These are phyloP conservation scores for Telenomus remus DNA, from an alignment of 1,140 invertebrate species.

Conservation along the genomic window DNA sequence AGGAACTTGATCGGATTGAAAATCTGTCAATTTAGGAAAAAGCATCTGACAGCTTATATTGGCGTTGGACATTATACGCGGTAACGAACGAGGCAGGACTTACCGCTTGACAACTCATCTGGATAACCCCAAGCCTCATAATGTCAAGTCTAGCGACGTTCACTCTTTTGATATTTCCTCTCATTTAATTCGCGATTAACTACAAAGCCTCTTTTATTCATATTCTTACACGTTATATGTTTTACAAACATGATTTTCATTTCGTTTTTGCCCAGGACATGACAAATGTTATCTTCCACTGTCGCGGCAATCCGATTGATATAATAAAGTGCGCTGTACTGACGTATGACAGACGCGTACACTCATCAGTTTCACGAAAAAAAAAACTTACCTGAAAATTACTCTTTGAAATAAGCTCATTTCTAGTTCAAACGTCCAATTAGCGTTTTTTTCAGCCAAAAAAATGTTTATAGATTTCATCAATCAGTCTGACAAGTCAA, in stretches of 20 bases:
- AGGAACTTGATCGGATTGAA: conserved; percentile 75
- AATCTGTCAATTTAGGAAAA: conserved; percentile 76
- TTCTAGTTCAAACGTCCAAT: too few relatives aligned
- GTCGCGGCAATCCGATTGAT: conserved; percentile 2
- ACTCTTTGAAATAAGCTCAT: background rate
- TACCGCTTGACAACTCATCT: conserved; percentile 71
- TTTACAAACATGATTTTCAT: conserved; percentile 29
- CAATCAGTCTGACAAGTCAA: too few relatives aligned
- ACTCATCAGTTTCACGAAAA: background rate
- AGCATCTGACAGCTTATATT: conserved; percentile 73
- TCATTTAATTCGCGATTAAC: conserved; percentile 69
- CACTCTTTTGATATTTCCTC: conserved; percentile 66
- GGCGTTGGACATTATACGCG: conserved; percentile 72
- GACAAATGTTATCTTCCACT: conserved; percentile 11
- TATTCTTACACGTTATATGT: conserved; percentile 43
- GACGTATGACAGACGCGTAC: conserved; percentile 2
- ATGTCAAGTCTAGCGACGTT: conserved; percentile 64
- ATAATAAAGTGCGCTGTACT: background rate
- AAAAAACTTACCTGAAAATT: background rate
- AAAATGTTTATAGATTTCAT: too few relatives aligned
- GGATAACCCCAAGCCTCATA: conserved; percentile 64
- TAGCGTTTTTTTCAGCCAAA: too few relatives aligned
- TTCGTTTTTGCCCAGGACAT: conserved; percentile 8
- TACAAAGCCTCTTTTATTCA: conserved; percentile 57
- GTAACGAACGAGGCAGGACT: conserved; percentile 58